Conservation (phyloP, 2,888 invertebrate species). For the Dasysyrphus tricinctus region DNA sequence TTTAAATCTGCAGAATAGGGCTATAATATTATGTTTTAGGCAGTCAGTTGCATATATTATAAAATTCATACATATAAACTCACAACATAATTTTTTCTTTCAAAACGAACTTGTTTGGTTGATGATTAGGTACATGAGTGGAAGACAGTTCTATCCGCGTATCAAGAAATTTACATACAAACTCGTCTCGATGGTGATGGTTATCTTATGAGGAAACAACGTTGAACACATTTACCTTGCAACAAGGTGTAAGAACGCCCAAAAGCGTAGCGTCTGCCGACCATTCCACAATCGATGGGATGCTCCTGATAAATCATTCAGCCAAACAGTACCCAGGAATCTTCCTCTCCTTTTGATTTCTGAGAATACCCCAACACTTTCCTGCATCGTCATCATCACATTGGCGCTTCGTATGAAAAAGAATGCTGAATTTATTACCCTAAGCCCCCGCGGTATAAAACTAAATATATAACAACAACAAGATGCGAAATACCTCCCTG, state of each 20-base stretch:
- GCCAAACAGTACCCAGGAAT: conserved; percentile 42
- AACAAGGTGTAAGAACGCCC: conserved; percentile 65
- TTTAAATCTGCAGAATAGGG: too few species aligned
- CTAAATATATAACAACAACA: conserved; percentile 6
- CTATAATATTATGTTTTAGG: too few species aligned
- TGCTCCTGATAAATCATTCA: conserved; percentile 72
- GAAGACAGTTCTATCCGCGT: conserved; percentile 6
- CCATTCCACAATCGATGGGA: conserved; percentile 59
- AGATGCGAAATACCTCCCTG: conserved; percentile 48
- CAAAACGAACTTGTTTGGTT: not conserved
- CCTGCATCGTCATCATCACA: conserved; percentile 38
- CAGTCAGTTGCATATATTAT: too few species aligned
- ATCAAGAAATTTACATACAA: conserved; percentile 60
- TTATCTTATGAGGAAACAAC: conserved; percentile 71
- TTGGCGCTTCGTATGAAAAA: conserved; percentile 67
- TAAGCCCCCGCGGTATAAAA: conserved; percentile 68
- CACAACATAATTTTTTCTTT: not conserved
- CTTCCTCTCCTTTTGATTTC: conserved; percentile 62
- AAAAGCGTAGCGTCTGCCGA: conserved; percentile 55
- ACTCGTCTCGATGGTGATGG: conserved; percentile 46
- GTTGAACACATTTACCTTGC: conserved; percentile 34
- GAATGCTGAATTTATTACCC: conserved; percentile 64
- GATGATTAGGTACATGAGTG: conserved; percentile 5
- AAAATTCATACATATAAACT: not conserved
- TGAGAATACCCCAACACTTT: conserved; percentile 49